Base-by-base conservation (phyloP, 2,888 invertebrate species). In the Ditylenchus weischeri region DNA sequence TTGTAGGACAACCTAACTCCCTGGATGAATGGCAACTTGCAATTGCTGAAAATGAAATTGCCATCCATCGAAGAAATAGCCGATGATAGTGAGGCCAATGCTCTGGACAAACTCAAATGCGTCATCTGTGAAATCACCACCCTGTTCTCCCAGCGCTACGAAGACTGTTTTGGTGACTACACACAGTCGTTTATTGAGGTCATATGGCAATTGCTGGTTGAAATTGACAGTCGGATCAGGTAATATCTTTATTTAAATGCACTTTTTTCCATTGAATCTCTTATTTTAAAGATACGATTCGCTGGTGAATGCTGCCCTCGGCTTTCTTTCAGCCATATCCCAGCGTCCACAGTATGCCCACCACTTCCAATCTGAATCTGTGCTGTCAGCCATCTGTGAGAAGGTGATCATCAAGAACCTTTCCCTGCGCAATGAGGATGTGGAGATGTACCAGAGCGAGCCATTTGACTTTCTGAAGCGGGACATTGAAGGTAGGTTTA, bases 341-440 rank as follows among this genome's bases (percentile, higher is more conserved):
- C 93, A 93, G 83, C 89, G 93, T 76, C 88, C 89, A 51, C 90
- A 90, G 72, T 93, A 95, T 84, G 89, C 91, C 74, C 87, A 88
- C 73, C 85, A 96, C 43, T 98, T 98, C 83, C 91, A 93, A 84
- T 75, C 66, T 35, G 78, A 78, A 36, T 77, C 76, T 21, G 80
- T 81, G 13, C 67, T 81, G 60, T 67, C 75, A 61, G 71, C 70
- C 13, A 72, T 79, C 73, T 96, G 95, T 84, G 93, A 96, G 84
- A 93, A 93, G 84, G 92, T 98, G n/a, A 91, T 98, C 78, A 92
- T 98, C 79, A 95, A 96, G 0, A 98, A 96, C 84, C 91, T 99
- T 88, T 91, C 93, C 84, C 93, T 99, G 76, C 88, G 96, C 87
- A 89, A 89, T 64, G 90, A 92, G 0, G 98, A 99, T 85, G 90